Evolutionary conservation across 2,797 vertebrate species (phyloP), one percentile per base, ranked within the genome.

Genomic region (Pitangus sulphuratus): DNA sequence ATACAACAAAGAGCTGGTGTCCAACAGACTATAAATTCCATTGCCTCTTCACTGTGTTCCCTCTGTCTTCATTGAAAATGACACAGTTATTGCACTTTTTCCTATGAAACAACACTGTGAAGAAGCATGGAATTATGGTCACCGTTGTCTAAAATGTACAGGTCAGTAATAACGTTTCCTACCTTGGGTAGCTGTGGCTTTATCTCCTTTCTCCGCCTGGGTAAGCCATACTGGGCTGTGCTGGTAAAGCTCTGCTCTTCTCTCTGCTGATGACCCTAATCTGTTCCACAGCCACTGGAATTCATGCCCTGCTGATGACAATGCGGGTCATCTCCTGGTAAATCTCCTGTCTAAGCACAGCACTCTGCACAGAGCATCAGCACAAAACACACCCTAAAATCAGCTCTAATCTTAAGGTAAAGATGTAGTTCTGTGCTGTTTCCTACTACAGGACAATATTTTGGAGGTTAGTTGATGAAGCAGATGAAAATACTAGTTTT

Each of bases 231-330:
- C 77, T 94, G 94, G 89, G 91, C 87, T 84, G 66, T 90, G 89
- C 94, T 93, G 95, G 74, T 94, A 88, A 93, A 94, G 91, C 96
- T 90, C 87, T 74, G 94, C 96, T 51, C 22, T 58, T 65, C 89
- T 57, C 66, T 84, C 91, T 89, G 92, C 75, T 88, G 92, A 26
- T 97, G 95, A 97, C 96, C 94, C 92, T 97, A 97, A 97, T 97
- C 97, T 95, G 80, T 87, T 65, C 44, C 53, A 44, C 87, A 89
- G 95, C 90, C 81, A n/a, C 80, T 93, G 89, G 69, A 56, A 93
- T 40, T 93, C 86, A 42, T 69, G 94, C 71, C 83, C 16, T 28
- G 89, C 95, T 95, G 93, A 64, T 97, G 94, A 88, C 96, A 96
- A 77, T 80, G 62, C 5, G 1, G 84, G 89, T 94, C 92, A 95